Evolutionary conservation across 2,797 vertebrate genomes (phyloP).

Genomic region (Orestias chungarensis): DNA sequence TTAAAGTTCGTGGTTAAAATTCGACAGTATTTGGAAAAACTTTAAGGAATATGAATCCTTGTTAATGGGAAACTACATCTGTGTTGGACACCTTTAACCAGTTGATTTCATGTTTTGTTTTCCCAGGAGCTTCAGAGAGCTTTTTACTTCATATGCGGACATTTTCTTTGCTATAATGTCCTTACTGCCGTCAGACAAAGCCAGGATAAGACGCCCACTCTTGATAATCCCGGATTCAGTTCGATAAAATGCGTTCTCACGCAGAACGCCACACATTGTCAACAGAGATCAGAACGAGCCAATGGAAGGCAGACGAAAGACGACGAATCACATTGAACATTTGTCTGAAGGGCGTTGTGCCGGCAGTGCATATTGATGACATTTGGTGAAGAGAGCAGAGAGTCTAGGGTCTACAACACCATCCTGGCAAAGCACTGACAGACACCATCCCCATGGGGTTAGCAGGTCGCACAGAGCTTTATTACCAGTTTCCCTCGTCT

Average conservation of each 20-base stretch:
- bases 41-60: neutral
- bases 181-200: slow-evolving; percentile 49
- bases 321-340: slow-evolving; percentile 32
- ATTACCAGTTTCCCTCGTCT: slow-evolving; percentile 31
- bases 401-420: slow-evolving; percentile 23
- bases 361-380: slow-evolving; percentile 37
- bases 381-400: slow-evolving; percentile 29
- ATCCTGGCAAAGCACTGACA: slow-evolving; percentile 55
- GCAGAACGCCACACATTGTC: slow-evolving; percentile 31
- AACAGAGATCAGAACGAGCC: slow-evolving; percentile 32
- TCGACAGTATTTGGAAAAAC: neutral
- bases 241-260: slow-evolving; percentile 30
- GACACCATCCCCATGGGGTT: slow-evolving; percentile 57
- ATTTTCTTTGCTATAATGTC: slow-evolving; percentile 50
- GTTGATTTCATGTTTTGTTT: slow-evolving; percentile 21
- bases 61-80: neutral
- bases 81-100: neutral
- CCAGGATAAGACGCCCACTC: slow-evolving; percentile 50
- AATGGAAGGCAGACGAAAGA: slow-evolving; percentile 24
- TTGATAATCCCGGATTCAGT: slow-evolving; percentile 26
- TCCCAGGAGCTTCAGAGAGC: slow-evolving; percentile 11
- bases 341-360: slow-evolving; percentile 34
- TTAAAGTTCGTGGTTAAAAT: neutral
- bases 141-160: slow-evolving; percentile 16
- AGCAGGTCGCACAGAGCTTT: slow-evolving; percentile 48